phyloP scores from a whole-genome alignment of 1,140 invertebrate species.

The Anoplophora glabripennis region DNA sequence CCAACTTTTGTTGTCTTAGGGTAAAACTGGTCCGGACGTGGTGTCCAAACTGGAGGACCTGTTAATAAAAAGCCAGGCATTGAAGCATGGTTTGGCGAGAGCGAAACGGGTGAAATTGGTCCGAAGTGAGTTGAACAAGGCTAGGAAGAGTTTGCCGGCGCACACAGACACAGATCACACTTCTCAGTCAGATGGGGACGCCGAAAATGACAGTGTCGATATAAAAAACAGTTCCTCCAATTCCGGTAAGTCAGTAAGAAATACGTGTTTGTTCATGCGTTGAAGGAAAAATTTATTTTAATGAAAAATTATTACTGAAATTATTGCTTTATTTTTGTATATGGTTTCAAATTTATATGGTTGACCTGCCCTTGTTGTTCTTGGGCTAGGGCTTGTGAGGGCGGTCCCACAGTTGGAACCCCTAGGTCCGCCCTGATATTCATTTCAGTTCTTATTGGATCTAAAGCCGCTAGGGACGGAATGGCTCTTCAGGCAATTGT shows the following conservation, averaged over 20 bases:
- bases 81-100: conserved; percentile 54
- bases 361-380: no score
- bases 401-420: no score
- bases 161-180: conserved; percentile 33
- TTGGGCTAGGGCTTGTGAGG: no score
- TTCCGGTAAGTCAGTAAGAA: conserved; percentile 7
- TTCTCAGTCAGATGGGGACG: conserved; percentile 48
- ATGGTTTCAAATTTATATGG: no score
- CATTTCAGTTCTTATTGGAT: no score
- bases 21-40: conserved; percentile 48
- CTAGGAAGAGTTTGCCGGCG: conserved; percentile 25
- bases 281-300: no score
- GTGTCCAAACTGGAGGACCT: conserved; percentile 56
- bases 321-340: no score
- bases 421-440: no score
- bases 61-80: conserved; percentile 52
- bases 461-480: no score
- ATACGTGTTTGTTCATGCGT: background rate
- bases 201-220: conserved; percentile 26
- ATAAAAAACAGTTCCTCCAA: conserved; percentile 38
- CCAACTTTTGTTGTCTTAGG: conserved; percentile 17
- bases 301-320: no score
- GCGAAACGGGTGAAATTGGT: conserved; percentile 55
- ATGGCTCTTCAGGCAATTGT: no score
- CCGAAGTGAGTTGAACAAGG: conserved; percentile 51